Percentiles rank a stretch among this genome's conserved stretches.
Conservation (phyloP, 2,888 invertebrate genomes). For the Chironomus tentans region DNA sequence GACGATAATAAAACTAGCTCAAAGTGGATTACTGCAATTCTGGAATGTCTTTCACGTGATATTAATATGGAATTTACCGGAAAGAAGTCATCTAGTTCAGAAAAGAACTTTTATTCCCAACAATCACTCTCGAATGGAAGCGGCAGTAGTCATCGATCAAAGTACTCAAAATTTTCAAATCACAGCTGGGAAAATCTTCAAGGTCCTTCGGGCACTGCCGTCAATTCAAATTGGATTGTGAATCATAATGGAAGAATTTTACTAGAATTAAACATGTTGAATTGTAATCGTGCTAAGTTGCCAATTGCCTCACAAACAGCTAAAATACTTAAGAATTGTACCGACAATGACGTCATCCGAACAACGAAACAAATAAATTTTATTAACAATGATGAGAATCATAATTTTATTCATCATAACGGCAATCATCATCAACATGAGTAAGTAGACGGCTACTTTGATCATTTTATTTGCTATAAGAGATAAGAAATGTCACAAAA, state of each 20-base stretch:
- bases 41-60: conserved; percentile 32
- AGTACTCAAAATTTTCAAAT: background rate
- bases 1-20: conserved; percentile 35
- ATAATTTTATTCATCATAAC: background rate
- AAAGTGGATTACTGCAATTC: conserved; percentile 35
- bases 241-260: conserved; percentile 21
- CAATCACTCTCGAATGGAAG: background rate
- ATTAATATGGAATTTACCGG: background rate
- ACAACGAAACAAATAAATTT: conserved; percentile 22
- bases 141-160: background rate
- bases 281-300: conserved; percentile 30
- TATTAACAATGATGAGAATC: conserved; percentile 7
- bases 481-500: background rate
- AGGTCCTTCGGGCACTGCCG: background rate
- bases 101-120: conserved; percentile 5
- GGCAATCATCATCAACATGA: background rate
- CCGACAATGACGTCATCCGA: conserved; percentile 12
- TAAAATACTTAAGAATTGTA: conserved; percentile 31
- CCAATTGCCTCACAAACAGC: conserved; percentile 34
- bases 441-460: background rate
- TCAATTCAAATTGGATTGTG: conserved; percentile 7
- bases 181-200: conserved; percentile 22
- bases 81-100: background rate
- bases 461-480: background rate
- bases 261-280: conserved; percentile 11